Evolutionary conservation across 1,140 invertebrate genomes (phyloP), one percentile per base, ranked within the genome.

Genomic region (Chymomyza costata): DNA sequence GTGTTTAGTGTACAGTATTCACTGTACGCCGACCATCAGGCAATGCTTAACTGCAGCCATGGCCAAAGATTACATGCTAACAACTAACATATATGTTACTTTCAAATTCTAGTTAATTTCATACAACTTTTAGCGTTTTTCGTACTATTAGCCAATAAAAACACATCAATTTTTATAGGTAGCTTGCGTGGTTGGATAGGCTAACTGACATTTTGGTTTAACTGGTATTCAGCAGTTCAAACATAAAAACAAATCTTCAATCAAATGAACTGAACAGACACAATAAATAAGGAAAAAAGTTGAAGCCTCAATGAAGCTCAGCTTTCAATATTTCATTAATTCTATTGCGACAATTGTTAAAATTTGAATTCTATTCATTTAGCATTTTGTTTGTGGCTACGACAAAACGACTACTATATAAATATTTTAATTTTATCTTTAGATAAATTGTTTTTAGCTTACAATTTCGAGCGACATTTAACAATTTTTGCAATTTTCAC

Each of bases 31-130:
- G 16, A n/a, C 5, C 16, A 7, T 17, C 32, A n/a, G 18, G 17
- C 32, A 17, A 14, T 16, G 30, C 18, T 46, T 39, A 61, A 50
- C 44, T 47, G 31, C 15, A 32, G 38, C 46, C 40, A 39, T 54
- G 21, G 8, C 21, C 39, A 34, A 49, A n/a, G 35, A 43, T 73
- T 76, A 66, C 35, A 69, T 65, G 65, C 54, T 76, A 71, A 70
- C 48, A 78, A 78, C 62, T 76, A 78, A 67, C 66, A 76, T 78
- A n/a, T n/a, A n/a, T n/a, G n/a, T 76, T 63, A 78, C 58, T 59
- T 63, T 70, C 47, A 60, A 25, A 39, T 45, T 46, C n/a, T 60
- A 55, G 44, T 54, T 44, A n/a, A 18, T 57, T 25, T 25, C 21
- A 25, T n/a, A n/a, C 21, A 44, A 39, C 30, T 57, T 58, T 41